Conservation (phyloP, 2,113 vertebrate species). For the Psilopsiagon aymara region DNA sequence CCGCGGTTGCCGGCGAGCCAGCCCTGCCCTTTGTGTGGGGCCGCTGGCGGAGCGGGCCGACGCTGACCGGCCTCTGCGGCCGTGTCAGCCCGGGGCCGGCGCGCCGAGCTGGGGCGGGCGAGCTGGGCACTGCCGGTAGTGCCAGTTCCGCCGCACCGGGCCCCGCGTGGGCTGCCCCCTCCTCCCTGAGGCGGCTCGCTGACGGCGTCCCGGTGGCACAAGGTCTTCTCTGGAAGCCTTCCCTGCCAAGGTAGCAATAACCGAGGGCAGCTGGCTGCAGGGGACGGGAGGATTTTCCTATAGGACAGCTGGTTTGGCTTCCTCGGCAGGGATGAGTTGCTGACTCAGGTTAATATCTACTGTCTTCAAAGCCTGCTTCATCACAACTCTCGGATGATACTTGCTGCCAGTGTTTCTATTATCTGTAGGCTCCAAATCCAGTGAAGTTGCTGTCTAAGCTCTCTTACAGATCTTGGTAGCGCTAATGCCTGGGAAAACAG, state of each 20-base stretch:
- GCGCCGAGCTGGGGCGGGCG: background rate
- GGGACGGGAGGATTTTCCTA: background rate
- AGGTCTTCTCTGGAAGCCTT: background rate
- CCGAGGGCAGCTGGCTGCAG: background rate
- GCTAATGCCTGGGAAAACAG: background rate
- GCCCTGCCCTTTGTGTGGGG: too few species aligned
- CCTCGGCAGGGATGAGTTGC: background rate
- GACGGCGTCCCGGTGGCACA: background rate
- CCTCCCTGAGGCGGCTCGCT: background rate
- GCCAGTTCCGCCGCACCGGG: background rate
- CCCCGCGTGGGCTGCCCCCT: background rate
- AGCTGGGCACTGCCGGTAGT: background rate
- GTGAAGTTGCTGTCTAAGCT: background rate
- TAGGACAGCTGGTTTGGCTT: constrained; percentile 6
- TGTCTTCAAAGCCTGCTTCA: background rate
- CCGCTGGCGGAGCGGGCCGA: background rate
- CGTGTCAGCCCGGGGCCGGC: background rate
- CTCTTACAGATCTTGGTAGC: background rate
- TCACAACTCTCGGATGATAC: background rate
- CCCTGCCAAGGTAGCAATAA: background rate
- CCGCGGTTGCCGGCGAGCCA: too few species aligned
- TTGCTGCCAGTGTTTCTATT: background rate
- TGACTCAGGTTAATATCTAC: constrained; percentile 30
- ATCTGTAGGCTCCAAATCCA: background rate
- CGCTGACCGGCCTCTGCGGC: background rate